Conservation (phyloP, 2,888 invertebrate genomes). For the Charanyca ferruginea region DNA sequence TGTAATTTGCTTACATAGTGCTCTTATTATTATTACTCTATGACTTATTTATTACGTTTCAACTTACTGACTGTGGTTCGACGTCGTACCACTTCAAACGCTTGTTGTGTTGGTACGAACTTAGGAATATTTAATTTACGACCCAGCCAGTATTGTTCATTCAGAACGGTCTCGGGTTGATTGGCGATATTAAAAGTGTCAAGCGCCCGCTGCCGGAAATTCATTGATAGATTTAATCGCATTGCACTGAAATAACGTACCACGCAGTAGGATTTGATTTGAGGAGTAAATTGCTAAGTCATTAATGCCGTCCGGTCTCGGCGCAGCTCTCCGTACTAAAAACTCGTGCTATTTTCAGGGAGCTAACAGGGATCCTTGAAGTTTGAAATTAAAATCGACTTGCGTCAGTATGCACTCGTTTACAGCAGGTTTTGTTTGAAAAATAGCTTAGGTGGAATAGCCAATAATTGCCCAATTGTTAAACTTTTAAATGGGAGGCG, state of each 20-base stretch:
- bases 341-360: constrained; percentile 84
- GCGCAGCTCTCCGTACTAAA: constrained; percentile 77
- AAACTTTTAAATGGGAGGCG: too few species aligned
- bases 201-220: constrained; percentile 88
- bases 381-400: constrained; percentile 73
- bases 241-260: constrained; percentile 84
- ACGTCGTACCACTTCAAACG: constrained; percentile 65
- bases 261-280: constrained; percentile 84
- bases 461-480: too few species aligned
- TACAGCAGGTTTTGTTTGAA: constrained; percentile 36
- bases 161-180: constrained; percentile 85
- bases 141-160: constrained; percentile 87
- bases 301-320: constrained; percentile 89
- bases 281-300: constrained; percentile 88
- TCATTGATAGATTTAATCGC: constrained; percentile 91
- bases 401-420: constrained; percentile 68
- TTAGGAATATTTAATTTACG: constrained; percentile 87
- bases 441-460: neutral
- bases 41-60: constrained; percentile 56
- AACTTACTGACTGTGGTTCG: constrained; percentile 63
- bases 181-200: constrained; percentile 90
- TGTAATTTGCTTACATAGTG: constrained; percentile 47
- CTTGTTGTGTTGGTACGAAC: constrained; percentile 76
- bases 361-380: constrained; percentile 76
- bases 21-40: constrained; percentile 58